Base-by-base conservation (phyloP, 2,113 vertebrate genomes). In the Pygoscelis adeliae region DNA sequence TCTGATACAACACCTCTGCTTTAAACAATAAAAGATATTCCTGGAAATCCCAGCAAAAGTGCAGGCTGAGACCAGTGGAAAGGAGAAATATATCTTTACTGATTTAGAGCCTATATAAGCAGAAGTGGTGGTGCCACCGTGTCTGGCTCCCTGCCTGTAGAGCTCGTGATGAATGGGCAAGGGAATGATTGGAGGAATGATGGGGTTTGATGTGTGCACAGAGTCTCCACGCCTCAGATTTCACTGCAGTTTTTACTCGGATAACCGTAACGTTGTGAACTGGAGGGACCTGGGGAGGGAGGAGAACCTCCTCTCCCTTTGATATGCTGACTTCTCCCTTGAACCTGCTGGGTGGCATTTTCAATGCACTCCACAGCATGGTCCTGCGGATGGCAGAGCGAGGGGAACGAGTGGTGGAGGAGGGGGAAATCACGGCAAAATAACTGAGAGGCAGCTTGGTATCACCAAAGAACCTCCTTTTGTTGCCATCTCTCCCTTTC, bases 101-200 rank as follows among this genome's bases (percentile, higher is more conserved):
- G 97, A 97, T 97, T 96, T 96, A 96, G 89, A 93, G 89, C 90
- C 97, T 96, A 91, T 95, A 92, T 97, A 98, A 97, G 95, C 97
- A 95, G 94, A 96, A 98, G 96, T 95, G 91, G 87, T 97, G 97
- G 97, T 98, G 98, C 97, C 97, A 97, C 96, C 72, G 27, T 97
- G 96, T 98, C 98, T 97, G 96, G 97, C 97, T 97, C 92, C 90
- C 90, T 91, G 97, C 94, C 96, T 97, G 95, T 92, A 94, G 83
- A 94, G 53, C 92, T 52, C 42, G 93, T 97, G 96, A 95, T 97
- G 95, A 97, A 97, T 97, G 97, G 97, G 84, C 92, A 94, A 69
- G 30, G 42, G 89, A 96, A 89, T 62, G 96, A 95, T 93, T 96
- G 93, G 84, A 87, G 88, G 72, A 93, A 50, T 50, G 83, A 91